These are phyloP conservation scores for Xyliphius kryptos DNA, from an alignment of 2,113 vertebrate genomes.

Conservation along the genomic window DNA sequence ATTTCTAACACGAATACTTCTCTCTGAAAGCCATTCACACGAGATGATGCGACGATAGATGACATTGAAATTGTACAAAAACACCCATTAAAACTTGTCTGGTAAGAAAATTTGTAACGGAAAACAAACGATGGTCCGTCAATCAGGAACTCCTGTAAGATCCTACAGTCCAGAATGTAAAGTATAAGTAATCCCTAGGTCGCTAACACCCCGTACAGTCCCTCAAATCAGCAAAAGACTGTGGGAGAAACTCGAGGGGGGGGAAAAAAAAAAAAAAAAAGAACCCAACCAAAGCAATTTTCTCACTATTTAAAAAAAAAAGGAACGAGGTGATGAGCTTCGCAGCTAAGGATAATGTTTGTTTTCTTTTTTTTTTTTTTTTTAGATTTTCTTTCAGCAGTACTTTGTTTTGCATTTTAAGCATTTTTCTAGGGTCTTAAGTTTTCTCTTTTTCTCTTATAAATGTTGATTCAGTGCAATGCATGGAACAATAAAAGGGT, in stretches of 20 bases:
- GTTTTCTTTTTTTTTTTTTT: slow-evolving; percentile 35
- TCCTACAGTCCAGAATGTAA: slow-evolving; percentile 38
- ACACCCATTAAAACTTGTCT: slow-evolving; percentile 36
- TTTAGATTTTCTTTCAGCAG: slow-evolving; percentile 52
- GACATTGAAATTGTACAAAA: slow-evolving; percentile 42
- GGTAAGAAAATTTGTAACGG: slow-evolving; percentile 38
- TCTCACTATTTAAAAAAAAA: slow-evolving; percentile 60
- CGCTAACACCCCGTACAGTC: slow-evolving; percentile 40
- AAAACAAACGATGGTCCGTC: slow-evolving; percentile 35
- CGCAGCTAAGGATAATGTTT: slow-evolving; percentile 49
- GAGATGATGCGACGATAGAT: slow-evolving; percentile 25
- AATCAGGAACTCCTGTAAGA: slow-evolving; percentile 24
- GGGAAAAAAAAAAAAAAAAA: too few relatives aligned
- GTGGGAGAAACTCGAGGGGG: slow-evolving; percentile 49
- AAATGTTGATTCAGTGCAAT: slow-evolving; percentile 89
- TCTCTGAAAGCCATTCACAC: slow-evolving; percentile 17
- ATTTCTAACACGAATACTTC: slow-evolving; percentile 29
- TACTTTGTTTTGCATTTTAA: slow-evolving; percentile 64
- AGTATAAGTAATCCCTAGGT: slow-evolving; percentile 46
- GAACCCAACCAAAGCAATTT: slow-evolving; percentile 43
- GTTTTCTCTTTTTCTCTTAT: slow-evolving; percentile 61
- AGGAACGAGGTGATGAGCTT: slow-evolving; percentile 77
- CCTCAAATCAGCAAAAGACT: slow-evolving; percentile 52
- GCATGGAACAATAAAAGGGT: slow-evolving; percentile 76
- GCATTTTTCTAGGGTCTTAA: slow-evolving; percentile 40